phyloP scores from a whole-genome alignment of 1,140 invertebrate species.

The Trypoxylus dichotomus region DNA sequence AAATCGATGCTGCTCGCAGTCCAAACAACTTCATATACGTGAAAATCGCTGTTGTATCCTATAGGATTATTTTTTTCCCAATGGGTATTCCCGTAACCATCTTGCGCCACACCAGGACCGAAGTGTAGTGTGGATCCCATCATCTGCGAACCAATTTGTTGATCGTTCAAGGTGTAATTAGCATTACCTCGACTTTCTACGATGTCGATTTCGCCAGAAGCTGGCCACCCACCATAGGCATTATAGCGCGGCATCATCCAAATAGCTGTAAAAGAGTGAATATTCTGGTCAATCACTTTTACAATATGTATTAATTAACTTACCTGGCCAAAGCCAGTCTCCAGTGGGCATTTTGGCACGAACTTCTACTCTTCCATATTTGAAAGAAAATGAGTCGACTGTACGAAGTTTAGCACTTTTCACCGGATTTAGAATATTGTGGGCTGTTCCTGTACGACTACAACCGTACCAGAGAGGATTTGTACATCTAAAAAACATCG shows the following conservation, averaged over 20 bases:
- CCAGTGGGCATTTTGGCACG: slow-evolving; percentile 70
- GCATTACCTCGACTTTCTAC: slow-evolving; percentile 64
- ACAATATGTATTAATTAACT: no score
- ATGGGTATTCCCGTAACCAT: slow-evolving; percentile 59
- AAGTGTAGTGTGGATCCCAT: slow-evolving; percentile 65
- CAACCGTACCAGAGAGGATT: slow-evolving; percentile 58
- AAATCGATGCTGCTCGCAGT: background rate
- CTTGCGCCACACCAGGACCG: slow-evolving; percentile 59
- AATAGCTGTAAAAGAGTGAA: slow-evolving; percentile 52
- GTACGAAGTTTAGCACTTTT: slow-evolving; percentile 68
- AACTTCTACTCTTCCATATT: slow-evolving; percentile 68
- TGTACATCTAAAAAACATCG: slow-evolving; percentile 58
- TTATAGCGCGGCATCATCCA: slow-evolving; percentile 64
- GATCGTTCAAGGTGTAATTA: slow-evolving; percentile 54
- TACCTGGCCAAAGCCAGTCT: slow-evolving; percentile 76
- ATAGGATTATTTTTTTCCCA: slow-evolving; percentile 53
- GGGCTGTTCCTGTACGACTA: slow-evolving; percentile 52
- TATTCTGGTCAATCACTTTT: background rate
- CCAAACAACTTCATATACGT: slow-evolving; percentile 48
- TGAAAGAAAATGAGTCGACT: slow-evolving; percentile 64
- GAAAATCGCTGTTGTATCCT: slow-evolving; percentile 57
- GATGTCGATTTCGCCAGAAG: slow-evolving; percentile 61
- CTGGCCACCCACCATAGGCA: slow-evolving; percentile 60
- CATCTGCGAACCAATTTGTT: slow-evolving; percentile 62
- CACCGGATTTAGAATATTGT: slow-evolving; percentile 61